Percentiles rank a stretch among this genome's conserved stretches.
phyloP scores from a whole-genome alignment of 1,140 invertebrate genomes.

The Matsumurasca onukii region DNA sequence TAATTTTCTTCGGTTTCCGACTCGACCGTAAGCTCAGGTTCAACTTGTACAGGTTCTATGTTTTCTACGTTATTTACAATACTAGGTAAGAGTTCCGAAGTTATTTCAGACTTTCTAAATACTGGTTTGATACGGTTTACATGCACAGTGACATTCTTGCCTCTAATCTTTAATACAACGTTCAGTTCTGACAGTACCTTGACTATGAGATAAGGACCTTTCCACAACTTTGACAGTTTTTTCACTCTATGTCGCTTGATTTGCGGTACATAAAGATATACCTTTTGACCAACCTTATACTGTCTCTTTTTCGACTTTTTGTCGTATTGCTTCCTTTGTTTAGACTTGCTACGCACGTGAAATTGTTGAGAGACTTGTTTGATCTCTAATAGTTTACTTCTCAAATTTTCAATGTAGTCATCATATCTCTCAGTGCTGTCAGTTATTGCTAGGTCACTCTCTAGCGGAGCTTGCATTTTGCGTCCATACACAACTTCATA shows the following conservation, averaged over 20 bases:
- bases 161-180: conserved; percentile 13
- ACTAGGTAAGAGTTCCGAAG: no score
- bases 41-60: no score
- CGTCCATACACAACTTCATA: conserved; percentile 1
- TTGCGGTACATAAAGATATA: conserved; percentile 2
- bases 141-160: conserved; percentile 15
- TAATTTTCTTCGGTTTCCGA: no score
- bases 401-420: neutral
- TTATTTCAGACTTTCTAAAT: no score
- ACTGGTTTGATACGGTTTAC: conserved; percentile 26
- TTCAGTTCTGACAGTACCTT: neutral
- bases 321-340: neutral
- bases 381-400: neutral
- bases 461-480: neutral
- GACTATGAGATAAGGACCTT: neutral
- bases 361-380: neutral
- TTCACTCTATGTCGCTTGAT: neutral
- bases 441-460: neutral
- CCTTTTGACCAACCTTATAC: neutral
- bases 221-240: conserved; percentile 9
- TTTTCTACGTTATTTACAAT: no score
- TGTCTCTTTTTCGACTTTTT: neutral
- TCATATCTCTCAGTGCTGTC: neutral
- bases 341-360: neutral
- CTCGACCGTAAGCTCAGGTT: no score